Evolutionary conservation across 2,797 vertebrate genomes (phyloP), one percentile per base, ranked within the genome.

Genomic region (Echiichthys vipera): DNA sequence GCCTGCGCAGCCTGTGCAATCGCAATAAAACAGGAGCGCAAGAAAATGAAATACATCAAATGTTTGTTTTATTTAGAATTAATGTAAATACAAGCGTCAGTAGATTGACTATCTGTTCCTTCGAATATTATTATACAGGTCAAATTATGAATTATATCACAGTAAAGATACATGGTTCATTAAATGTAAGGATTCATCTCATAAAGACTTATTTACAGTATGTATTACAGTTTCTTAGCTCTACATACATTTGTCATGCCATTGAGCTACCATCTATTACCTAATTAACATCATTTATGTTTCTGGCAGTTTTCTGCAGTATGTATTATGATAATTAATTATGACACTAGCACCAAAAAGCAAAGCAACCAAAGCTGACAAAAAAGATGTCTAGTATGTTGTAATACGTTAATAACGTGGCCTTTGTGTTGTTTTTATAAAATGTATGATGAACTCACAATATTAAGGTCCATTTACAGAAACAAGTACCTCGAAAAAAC

Each of bases 401-500:
- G 70, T 29, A n/a, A n/a, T n/a, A n/a, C n/a, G n/a, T n/a, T n/a
- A n/a, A n/a, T 10, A 74, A 30, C 65, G 5, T 22, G 37, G 11
- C 5, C 3, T 15, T 30, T 61, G 7, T 50, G 12, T 64, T 40
- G 15, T 4, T 53, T 10, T 30, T 78, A 45, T 50, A 64, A 80
- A 75, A 36, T 7, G n/a, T 25, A 50, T 42, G 7, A 62, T 46
- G 71, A 80, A 78, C 25, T 67, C n/a, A 77, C 20, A 73, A 63
- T 53, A 63, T 50, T 55, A 10, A 53, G 50, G 18, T 54, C 3
- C 36, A 18, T 65, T 71, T 68, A 75, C 29, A 81, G 15, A 58
- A 51, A 34, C 0, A 56, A 54, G 73, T 87, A 77, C 79, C 85
- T 76, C 7, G 14, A 61, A 63, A 83, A 78, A 54, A 84, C 34